phyloP scores from a whole-genome alignment of 2,888 invertebrate genomes.

The Phytoseiulus persimilis region DNA sequence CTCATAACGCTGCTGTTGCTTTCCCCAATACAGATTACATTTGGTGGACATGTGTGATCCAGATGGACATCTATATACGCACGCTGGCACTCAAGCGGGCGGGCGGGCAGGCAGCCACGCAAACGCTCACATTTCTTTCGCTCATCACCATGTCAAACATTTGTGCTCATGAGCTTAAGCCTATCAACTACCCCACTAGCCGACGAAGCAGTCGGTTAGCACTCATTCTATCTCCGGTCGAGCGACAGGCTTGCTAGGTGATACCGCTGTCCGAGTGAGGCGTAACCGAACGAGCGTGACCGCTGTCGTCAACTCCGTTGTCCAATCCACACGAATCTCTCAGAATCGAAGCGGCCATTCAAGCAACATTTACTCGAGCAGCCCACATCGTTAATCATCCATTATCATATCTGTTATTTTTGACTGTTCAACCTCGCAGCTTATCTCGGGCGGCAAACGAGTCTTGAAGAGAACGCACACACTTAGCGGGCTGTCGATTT shows the following conservation, averaged over 20 bases:
- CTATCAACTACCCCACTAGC: neutral
- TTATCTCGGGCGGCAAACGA: neutral
- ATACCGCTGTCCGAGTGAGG: neutral
- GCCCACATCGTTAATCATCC: neutral
- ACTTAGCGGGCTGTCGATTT: neutral
- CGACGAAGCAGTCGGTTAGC: neutral
- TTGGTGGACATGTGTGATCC: neutral
- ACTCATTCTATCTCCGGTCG: neutral
- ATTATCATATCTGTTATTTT: neutral
- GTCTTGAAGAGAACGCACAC: neutral
- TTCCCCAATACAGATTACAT: neutral
- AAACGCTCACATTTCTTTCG: neutral
- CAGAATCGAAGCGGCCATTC: neutral
- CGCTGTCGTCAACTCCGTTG: neutral
- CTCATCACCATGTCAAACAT: constrained; percentile 5
- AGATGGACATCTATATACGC: neutral
- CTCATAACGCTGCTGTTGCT: neutral
- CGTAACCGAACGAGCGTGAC: neutral
- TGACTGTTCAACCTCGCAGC: neutral
- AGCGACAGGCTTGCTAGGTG: neutral
- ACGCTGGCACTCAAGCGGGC: neutral
- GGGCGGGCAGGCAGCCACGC: neutral
- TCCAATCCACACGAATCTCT: neutral
- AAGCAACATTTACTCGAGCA: neutral
- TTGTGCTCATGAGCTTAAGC: neutral